Base-by-base conservation (phyloP, 1,140 invertebrate species). In the Lepidurus couesii region DNA sequence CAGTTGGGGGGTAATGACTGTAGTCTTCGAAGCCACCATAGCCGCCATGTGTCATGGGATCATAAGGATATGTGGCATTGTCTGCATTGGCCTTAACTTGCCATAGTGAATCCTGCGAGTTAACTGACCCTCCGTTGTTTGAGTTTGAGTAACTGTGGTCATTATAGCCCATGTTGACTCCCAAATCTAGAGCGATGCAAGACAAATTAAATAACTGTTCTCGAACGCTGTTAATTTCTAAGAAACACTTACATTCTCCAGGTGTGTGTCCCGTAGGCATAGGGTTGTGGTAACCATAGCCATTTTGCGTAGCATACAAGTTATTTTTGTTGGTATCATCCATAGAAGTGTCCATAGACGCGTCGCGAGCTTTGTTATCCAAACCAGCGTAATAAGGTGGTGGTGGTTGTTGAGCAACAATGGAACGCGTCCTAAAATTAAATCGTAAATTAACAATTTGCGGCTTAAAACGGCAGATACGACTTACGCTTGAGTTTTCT, bases 31-130 rank as follows among this genome's bases (percentile, higher is more conserved):
- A 90, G 42, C 91, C 90, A 44, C 91, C 92, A 84, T 94, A 94
- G 76, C 92, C 92, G 77, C 92, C 92, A 83, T 94, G 92, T 44
- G 90, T 88, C 44, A 92, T 88, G 7, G 90, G 90, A 86, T 94
- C 92, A 79, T 80, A 82, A 1, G 81, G 78, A 43, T 81, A 81
- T 26, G 79, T 76, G 43, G 78, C 79, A 45, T 76, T 81, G 75
- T 79, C 75, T 79, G 82, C 81, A 44, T 78, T 77, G 44, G 80
- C 81, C 86, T 95, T 95, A 88, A 95, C 92, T 86, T 96, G 94
- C 94, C 94, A 96, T 81, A 96, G 87, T n/a, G 94, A 96, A 84
- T 96, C 95, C 84, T 96, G 95, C 1, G 94, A 95, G 86, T 96
- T 95, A 47, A 96, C 94, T 78, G 93, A 95, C 76, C 95, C 94